A percentile compares a stretch with the other conserved stretches of the same genome.
Conservation (phyloP, 1,140 invertebrate species). For the Tetragonula clypearis region DNA sequence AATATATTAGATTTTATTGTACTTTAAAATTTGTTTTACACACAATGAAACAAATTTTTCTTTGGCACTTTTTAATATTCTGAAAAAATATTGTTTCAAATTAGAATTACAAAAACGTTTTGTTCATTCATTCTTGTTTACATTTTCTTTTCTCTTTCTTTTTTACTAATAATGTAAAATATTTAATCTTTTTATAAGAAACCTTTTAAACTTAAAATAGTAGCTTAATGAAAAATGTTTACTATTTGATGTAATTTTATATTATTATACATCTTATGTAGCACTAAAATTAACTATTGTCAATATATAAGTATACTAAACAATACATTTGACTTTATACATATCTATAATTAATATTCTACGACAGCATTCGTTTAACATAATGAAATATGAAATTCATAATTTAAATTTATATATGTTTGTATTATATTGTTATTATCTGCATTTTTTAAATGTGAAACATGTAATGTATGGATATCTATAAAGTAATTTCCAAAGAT, state of each 20-base stretch:
- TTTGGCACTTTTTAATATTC: constrained; percentile 45
- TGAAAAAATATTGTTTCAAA: constrained; percentile 5
- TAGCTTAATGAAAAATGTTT: neutral
- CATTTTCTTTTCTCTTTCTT: too few relatives aligned
- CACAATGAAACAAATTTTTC: neutral
- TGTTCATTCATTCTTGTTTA: neutral
- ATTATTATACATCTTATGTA: constrained; percentile 4
- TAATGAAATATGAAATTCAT: neutral
- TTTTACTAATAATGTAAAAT: neutral
- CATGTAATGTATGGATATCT: neutral
- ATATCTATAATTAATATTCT: neutral
- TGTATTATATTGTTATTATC: neutral
- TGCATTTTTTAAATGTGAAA: neutral
- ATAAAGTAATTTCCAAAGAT: neutral
- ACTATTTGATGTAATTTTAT: constrained; percentile 13
- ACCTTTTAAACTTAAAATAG: neutral
- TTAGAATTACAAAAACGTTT: constrained; percentile 11
- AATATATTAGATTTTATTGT: constrained; percentile 7
- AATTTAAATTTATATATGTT: neutral
- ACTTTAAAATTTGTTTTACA: constrained; percentile 12
- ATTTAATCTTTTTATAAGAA: neutral
- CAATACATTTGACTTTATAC: neutral
- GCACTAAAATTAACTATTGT: neutral
- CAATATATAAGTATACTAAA: constrained; percentile 9
- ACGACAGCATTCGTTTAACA: neutral